Evolutionary conservation across 1,140 invertebrate species (phyloP), one percentile per base, ranked within the genome.

Genomic region (Tribolium madens): DNA sequence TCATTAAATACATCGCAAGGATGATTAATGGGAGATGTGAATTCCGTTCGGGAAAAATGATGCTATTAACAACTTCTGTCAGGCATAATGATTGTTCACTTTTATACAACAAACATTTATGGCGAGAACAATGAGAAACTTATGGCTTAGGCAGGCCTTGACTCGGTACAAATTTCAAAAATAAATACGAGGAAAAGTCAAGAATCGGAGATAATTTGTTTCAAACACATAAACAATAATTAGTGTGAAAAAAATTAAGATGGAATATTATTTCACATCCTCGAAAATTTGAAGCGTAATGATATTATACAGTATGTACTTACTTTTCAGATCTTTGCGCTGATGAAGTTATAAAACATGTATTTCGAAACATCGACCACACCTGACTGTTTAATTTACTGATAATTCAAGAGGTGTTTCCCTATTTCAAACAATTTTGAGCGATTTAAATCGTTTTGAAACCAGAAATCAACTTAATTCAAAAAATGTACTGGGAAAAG

Each of bases 41-140:
- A 64, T 64, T 64, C 57, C 57, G 17, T 6, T 9, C n/a, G 26
- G 26, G 26, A 64, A 64, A 64, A 64, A 64, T 31, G 14, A 33
- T 12, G 26, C 57, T 33, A 64, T 64, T 64, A 64, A 64, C 57
- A 64, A 64, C 26, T 64, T 33, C 21, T 64, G 57, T 64, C 57
- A 64, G 57, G 57, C 2, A 33, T 64, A 64, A 64, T 64, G 57
- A 64, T 64, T 64, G 26, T 64, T 64, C 57, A 13, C 7, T 64
- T 64, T 64, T 64, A 33, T 64, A 14, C 57, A 64, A 64, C 26
- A 64, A 64, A 50, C 48, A 7, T 17, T 50, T 50, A 50, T n/a
- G 46, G 46, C 10, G 12, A 17, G n/a, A 17, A 17, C 48, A 50
- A 50, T 50, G 6, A 50, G 15, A 17, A 7, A 17, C 48, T 10